phyloP scores from a whole-genome alignment of 2,113 vertebrate species.

The Stercorarius parasiticus region DNA sequence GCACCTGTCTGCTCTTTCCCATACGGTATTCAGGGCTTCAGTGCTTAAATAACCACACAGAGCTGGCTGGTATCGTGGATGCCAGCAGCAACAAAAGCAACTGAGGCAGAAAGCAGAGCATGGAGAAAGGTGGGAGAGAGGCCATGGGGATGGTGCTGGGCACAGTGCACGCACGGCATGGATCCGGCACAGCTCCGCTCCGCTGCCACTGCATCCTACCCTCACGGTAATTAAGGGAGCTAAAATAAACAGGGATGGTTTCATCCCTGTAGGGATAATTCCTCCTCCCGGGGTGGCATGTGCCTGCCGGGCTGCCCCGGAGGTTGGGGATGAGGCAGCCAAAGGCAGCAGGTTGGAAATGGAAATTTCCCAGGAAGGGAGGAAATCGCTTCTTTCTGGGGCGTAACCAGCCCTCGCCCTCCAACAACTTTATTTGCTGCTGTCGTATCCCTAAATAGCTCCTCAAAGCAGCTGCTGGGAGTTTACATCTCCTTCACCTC shows the following conservation, averaged over 20 bases:
- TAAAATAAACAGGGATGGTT: background rate
- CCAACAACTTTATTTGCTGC: background rate
- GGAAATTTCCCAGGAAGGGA: constrained; percentile 27
- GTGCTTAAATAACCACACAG: background rate
- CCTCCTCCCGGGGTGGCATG: background rate
- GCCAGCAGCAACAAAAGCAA: background rate
- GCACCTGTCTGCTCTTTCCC: background rate
- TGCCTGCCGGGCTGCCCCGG: background rate
- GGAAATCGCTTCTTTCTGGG: background rate
- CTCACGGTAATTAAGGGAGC: background rate
- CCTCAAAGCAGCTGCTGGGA: constrained; percentile 11
- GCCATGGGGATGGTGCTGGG: rapidly evolving
- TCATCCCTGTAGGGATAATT: background rate
- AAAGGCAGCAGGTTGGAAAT: background rate
- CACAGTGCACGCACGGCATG: rapidly evolving
- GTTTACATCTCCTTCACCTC: background rate
- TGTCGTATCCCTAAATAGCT: background rate
- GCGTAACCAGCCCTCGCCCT: background rate
- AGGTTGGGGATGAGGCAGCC: background rate
- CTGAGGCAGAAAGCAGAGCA: background rate
- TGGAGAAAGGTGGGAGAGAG: background rate
- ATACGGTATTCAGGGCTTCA: background rate
- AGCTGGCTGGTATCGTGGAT: rapidly evolving
- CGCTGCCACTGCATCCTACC: rapidly evolving
- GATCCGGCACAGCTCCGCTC: rapidly evolving